Conservation (phyloP, 1,140 invertebrate genomes). For the honey bee (Apis mellifera) region DNA sequence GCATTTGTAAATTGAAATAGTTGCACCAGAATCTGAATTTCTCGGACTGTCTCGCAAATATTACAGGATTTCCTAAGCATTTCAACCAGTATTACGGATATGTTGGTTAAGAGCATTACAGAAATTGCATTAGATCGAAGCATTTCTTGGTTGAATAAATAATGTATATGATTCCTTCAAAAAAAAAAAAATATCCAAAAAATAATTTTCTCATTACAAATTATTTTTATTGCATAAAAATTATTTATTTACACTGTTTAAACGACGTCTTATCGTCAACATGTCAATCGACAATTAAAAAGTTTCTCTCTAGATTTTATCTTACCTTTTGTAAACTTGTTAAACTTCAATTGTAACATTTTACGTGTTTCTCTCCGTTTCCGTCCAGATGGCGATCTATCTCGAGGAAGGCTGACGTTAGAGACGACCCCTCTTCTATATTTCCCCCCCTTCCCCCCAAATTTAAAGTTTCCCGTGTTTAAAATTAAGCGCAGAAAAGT, state of each 20-base stretch:
- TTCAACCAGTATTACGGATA: background rate
- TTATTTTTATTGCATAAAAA: too few relatives aligned
- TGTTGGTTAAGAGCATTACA: background rate
- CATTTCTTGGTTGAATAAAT: background rate
- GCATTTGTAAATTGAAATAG: conserved; percentile 8
- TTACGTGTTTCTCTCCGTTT: conserved; percentile 9
- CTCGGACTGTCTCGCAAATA: background rate
- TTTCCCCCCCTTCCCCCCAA: background rate
- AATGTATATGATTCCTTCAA: background rate
- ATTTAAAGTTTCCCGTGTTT: conserved; percentile 33
- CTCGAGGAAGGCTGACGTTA: background rate
- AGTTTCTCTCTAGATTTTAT: too few relatives aligned
- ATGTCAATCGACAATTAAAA: too few relatives aligned
- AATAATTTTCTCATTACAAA: background rate
- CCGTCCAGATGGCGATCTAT: conserved; percentile 18
- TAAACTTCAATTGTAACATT: conserved; percentile 18
- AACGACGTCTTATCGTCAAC: too few relatives aligned
- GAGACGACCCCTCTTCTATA: conserved; percentile 1
- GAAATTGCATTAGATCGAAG: background rate
- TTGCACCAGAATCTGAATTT: conserved; percentile 4
- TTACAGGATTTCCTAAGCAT: background rate
- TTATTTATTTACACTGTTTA: too few relatives aligned
- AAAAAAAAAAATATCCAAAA: background rate
- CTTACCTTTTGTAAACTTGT: background rate
- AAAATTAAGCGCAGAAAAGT: conserved; percentile 35